These are phyloP conservation scores for Drosophila prosaltans DNA, from an alignment of 1,140 invertebrate genomes.

Conservation along the genomic window DNA sequence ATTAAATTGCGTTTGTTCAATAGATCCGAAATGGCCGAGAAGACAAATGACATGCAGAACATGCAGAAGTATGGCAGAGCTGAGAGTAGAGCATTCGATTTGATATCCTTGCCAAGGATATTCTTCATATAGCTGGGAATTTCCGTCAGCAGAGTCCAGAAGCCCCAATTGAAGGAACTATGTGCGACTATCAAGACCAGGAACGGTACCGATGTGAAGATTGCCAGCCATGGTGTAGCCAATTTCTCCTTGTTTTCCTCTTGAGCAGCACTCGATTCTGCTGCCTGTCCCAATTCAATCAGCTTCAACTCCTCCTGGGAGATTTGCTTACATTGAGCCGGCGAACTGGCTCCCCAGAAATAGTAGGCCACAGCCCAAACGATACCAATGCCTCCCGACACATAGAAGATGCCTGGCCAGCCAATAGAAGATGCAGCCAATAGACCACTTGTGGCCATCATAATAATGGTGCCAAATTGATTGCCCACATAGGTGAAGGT, in stretches of 20 bases:
- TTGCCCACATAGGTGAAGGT: constrained; percentile 86
- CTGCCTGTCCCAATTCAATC: constrained; percentile 84
- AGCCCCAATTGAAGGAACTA: constrained; percentile 96
- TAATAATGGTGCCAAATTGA: constrained; percentile 89
- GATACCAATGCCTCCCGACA: constrained; percentile 87
- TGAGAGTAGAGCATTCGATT: constrained; percentile 88
- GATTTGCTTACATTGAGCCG: constrained; percentile 86
- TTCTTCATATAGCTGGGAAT: constrained; percentile 95
- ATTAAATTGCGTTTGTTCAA: constrained; percentile 85
- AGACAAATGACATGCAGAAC: constrained; percentile 87
- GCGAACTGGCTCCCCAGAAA: constrained; percentile 87
- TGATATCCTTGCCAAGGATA: constrained; percentile 91
- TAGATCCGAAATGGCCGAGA: constrained; percentile 85
- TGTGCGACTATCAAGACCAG: constrained; percentile 93
- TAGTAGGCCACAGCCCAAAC: constrained; percentile 87
- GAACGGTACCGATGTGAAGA: constrained; percentile 92
- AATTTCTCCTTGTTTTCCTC: constrained; percentile 47
- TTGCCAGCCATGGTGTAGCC: constrained; percentile 87
- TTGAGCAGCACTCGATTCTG: constrained; percentile 22
- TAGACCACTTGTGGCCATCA: constrained; percentile 87
- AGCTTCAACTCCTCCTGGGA: constrained; percentile 86
- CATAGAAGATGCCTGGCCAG: constrained; percentile 92
- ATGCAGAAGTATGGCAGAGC: constrained; percentile 92
- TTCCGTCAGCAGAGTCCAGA: constrained; percentile 95
- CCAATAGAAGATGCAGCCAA: constrained; percentile 87